Evolutionary conservation across 2,888 invertebrate genomes (phyloP).

Genomic region (Lithophane socia): DNA sequence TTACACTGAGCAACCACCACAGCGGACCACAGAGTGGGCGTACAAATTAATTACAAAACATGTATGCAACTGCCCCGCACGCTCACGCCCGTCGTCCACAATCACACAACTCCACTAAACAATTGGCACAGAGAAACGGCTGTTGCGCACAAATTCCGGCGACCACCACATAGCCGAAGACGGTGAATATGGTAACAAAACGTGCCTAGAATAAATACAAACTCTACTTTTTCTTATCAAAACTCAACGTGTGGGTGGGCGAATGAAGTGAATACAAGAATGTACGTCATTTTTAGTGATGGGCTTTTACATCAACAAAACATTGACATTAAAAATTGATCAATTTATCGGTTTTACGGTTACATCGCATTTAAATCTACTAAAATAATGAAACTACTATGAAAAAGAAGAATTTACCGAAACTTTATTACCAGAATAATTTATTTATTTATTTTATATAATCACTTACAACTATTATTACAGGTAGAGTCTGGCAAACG

Average conservation of each 20-base stretch:
- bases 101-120: constrained; percentile 71
- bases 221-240: constrained; percentile 77
- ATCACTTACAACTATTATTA: too few relatives aligned
- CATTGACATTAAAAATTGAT: constrained; percentile 34
- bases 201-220: constrained; percentile 79
- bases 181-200: constrained; percentile 73
- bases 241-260: constrained; percentile 78
- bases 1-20: constrained; percentile 72
- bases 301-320: constrained; percentile 48
- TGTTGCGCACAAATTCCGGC: constrained; percentile 69
- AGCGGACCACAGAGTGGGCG: constrained; percentile 78
- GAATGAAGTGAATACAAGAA: constrained; percentile 68
- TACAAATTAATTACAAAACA: constrained; percentile 85
- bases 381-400: not conserved
- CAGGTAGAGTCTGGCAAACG: too few relatives aligned
- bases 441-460: too few relatives aligned
- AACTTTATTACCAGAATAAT: too few relatives aligned
- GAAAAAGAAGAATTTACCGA: not conserved
- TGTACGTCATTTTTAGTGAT: constrained; percentile 74
- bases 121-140: constrained; percentile 69
- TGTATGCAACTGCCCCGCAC: constrained; percentile 78
- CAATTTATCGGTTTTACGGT: constrained; percentile 18
- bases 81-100: constrained; percentile 75
- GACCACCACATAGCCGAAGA: constrained; percentile 72
- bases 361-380: not conserved